Base-by-base conservation (phyloP, 2,888 invertebrate genomes). In the Caenorhabditis sinica region DNA sequence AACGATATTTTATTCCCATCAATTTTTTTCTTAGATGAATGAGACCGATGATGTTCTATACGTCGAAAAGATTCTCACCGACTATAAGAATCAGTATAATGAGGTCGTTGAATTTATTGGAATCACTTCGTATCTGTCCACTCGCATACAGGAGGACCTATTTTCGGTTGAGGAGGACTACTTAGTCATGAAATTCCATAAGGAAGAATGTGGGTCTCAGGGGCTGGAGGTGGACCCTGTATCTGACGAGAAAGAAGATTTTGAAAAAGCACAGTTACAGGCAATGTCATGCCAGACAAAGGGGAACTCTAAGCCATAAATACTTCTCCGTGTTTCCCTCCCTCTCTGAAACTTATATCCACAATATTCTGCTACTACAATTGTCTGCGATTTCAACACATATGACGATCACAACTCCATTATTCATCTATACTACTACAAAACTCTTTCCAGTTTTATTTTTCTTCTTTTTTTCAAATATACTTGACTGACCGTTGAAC, bases 161-260 rank as follows among this genome's bases (percentile, higher is more conserved):
- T 76, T 76, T 15, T 20, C 68, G 2, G 11, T 68, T 4, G 76
- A 76, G 25, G 76, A 76, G 30, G 76, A 76, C 49, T 76, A 60
- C 49, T 33, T 76, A 23, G 40, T 40, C 13, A 49, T 76, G 45
- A 60, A 28, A 0, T 36, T 36, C 20, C 20, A 43, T 9, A 36
- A 60, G 9, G 61, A 63, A 23, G 30, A 51, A 11, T 25, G 60
- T 51, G 73, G 49, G 61, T 36, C 33, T 61, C 61, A n/a, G 45
- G 49, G 30, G n/a, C n/a, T n/a, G 28, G 61, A 60, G 33, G 6
- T 11, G 28, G 43, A 56, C 3, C 15, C 9, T 60, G 72, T 43
- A n/a, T 23, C 25, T 2, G 63, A 74, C n/a, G 63, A 75, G 2
- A 65, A 75, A 3, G 43, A 63, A 11, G 53, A 65, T 36, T 53